These are phyloP conservation scores for Ormyrus pomaceus DNA, from an alignment of 2,888 invertebrate species.

Conservation along the genomic window DNA sequence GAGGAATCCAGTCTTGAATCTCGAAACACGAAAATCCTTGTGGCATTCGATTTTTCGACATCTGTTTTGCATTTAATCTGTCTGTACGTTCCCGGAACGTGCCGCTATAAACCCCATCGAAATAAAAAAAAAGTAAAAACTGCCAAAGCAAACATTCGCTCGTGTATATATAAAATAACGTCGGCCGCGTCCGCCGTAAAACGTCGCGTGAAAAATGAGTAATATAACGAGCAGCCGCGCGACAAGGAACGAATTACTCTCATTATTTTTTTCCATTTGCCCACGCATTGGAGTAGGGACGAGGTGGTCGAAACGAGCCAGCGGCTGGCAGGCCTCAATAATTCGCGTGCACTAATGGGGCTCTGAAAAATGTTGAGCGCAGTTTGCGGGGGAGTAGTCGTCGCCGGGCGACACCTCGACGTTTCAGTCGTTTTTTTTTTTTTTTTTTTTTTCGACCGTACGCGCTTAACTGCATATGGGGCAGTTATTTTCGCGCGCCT, in stretches of 20 bases:
- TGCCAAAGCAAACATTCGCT: too few species aligned
- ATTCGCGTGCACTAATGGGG: slow-evolving; percentile 3
- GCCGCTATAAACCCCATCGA: too few species aligned
- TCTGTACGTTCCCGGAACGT: background rate
- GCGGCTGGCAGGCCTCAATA: background rate
- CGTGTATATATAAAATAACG: too few species aligned
- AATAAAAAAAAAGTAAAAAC: too few species aligned
- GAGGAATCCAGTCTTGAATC: background rate
- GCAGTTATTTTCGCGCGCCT: background rate
- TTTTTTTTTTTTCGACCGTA: too few species aligned
- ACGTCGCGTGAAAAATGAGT: background rate
- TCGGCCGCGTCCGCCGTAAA: too few species aligned
- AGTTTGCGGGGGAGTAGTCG: background rate
- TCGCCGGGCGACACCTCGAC: too few species aligned
- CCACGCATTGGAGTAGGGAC: slow-evolving; percentile 27
- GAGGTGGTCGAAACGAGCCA: slow-evolving; percentile 10
- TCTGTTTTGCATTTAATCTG: slow-evolving; percentile 13
- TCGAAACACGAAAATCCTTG: background rate
- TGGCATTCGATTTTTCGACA: background rate
- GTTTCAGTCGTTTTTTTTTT: too few species aligned
- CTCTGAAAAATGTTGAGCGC: background rate
- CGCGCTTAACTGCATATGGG: too few species aligned
- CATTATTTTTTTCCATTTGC: slow-evolving; percentile 58
- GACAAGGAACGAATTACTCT: slow-evolving; percentile 62
- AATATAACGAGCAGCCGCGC: slow-evolving; percentile 22